phyloP scores from a whole-genome alignment of 2,113 vertebrate species.

The Serinus canaria region DNA sequence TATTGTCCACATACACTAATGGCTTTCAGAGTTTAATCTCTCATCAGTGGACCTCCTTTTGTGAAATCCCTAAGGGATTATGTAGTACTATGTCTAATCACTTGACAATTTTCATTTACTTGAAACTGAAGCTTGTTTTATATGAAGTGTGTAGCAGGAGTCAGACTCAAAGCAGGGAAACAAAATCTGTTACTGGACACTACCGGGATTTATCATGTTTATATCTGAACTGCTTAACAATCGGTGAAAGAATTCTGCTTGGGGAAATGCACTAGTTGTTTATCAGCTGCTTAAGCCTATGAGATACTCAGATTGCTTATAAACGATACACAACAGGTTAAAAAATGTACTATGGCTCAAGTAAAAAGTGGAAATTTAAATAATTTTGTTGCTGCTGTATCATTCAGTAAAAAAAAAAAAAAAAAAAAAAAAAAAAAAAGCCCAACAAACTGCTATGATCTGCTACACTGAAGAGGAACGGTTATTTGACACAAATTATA shows the following conservation, averaged over 20 bases:
- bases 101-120: conserved; percentile 64
- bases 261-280: not conserved
- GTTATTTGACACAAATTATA: not conserved
- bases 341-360: not conserved
- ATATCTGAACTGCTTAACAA: not conserved
- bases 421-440: too few relatives aligned
- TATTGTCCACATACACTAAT: conserved; percentile 10
- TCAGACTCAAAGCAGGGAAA: conserved; percentile 7
- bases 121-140: conserved; percentile 37
- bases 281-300: not conserved
- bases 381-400: not conserved
- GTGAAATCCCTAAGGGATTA: conserved; percentile 48
- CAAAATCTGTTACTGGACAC: not conserved
- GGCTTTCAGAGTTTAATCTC: conserved; percentile 58
- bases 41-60: conserved; percentile 46
- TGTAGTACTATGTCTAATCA: conserved; percentile 39
- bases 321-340: not conserved
- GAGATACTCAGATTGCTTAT: not conserved
- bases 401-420: not conserved
- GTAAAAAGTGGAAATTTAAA: not conserved
- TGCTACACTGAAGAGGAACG: not conserved
- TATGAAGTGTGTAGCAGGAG: not conserved
- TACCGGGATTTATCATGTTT: not conserved
- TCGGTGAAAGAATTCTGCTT: not conserved
- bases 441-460: not conserved